phyloP scores from a whole-genome alignment of 2,888 invertebrate species.

The Biston betularia region DNA sequence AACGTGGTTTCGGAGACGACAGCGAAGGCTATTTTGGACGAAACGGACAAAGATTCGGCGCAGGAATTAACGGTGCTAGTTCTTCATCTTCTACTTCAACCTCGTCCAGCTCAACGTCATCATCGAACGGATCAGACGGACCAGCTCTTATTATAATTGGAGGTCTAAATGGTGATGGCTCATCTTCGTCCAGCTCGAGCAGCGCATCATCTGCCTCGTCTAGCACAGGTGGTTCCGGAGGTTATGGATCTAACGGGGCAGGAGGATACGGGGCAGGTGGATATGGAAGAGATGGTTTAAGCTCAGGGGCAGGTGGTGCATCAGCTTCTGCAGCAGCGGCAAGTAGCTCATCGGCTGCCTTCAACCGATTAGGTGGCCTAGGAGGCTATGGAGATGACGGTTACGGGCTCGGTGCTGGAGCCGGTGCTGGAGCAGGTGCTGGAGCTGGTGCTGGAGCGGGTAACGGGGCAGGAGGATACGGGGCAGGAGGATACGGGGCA shows the following conservation, averaged over 20 bases:
- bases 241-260: background rate
- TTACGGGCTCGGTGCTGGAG: background rate
- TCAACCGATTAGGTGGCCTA: background rate
- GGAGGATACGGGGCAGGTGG: constrained; percentile 1
- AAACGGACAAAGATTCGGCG: too few species aligned
- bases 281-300: too few species aligned
- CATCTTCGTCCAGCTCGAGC: constrained; percentile 1
- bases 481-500: background rate
- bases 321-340: too few species aligned
- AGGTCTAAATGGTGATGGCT: background rate
- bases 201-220: background rate
- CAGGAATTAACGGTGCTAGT: too few species aligned
- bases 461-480: constrained; percentile 1
- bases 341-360: too few species aligned
- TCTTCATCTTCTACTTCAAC: background rate
- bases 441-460: background rate
- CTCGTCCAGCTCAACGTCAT: background rate
- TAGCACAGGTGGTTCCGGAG: constrained; percentile 1
- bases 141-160: too few species aligned
- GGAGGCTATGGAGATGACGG: constrained; percentile 4
- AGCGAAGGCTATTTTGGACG: too few species aligned
- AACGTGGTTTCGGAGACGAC: too few species aligned
- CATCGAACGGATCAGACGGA: background rate
- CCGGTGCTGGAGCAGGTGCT: background rate
- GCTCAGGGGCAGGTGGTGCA: too few species aligned